Percentiles rank a stretch among this genome's conserved stretches.
Conservation (phyloP, 2,113 vertebrate species). For the Calyptomena viridis region DNA sequence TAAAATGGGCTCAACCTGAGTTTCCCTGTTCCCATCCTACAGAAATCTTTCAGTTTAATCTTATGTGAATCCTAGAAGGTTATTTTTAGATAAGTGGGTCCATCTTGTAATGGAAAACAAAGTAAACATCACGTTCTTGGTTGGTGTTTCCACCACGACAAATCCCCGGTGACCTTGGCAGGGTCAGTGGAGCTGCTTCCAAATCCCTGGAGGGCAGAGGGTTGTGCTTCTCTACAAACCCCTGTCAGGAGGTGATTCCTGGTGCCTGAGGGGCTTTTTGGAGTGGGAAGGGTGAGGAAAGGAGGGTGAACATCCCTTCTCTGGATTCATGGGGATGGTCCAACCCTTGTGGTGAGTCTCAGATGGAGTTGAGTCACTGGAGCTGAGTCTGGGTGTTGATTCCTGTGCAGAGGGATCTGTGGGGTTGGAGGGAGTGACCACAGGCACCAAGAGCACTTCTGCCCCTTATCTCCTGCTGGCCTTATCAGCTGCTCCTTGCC, state of each 20-base stretch:
- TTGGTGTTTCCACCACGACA: not conserved
- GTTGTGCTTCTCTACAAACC: not conserved
- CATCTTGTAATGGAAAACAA: not conserved
- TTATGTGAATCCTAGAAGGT: not conserved
- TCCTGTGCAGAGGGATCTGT: not conserved
- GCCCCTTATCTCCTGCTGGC: not conserved
- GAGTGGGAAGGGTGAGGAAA: not conserved
- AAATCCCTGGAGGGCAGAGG: not conserved
- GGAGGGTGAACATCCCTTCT: no score
- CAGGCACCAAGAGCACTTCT: not conserved
- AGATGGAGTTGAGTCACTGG: not conserved
- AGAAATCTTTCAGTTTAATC: not conserved
- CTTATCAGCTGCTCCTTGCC: not conserved
- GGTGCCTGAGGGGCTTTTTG: not conserved
- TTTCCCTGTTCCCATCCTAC: not conserved
- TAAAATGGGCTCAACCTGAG: not conserved
- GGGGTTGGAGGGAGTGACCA: not conserved
- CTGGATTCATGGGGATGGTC: not conserved
- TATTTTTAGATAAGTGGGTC: not conserved
- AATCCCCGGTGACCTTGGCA: not conserved
- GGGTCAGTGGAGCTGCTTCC: not conserved
- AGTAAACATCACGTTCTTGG: fast-evolving
- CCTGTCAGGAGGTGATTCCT: not conserved
- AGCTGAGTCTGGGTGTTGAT: not conserved
- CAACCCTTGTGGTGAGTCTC: not conserved